Conservation (phyloP, 2,113 vertebrate genomes). For the Eulemur rufifrons region DNA sequence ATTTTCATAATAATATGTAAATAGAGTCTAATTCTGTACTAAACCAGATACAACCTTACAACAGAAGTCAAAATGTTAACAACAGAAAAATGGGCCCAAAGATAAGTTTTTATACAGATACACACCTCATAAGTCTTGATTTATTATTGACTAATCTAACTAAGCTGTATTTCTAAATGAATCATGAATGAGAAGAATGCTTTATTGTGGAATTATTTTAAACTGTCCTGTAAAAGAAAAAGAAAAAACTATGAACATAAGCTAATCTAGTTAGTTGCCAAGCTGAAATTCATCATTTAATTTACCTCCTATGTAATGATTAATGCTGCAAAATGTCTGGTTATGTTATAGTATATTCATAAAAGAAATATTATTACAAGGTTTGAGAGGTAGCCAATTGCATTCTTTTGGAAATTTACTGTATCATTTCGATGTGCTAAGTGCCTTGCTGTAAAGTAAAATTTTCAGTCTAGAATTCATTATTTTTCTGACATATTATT, state of each 20-base stretch:
- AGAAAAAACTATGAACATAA: slow-evolving; percentile 41
- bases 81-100: slow-evolving; percentile 21
- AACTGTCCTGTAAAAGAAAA: slow-evolving; percentile 43
- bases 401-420: slow-evolving; percentile 68
- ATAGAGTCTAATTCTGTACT: not conserved
- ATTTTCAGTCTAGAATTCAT: slow-evolving; percentile 61
- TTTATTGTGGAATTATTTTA: slow-evolving; percentile 34
- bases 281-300: slow-evolving; percentile 63
- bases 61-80: not conserved
- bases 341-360: slow-evolving; percentile 29
- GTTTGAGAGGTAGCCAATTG: not conserved
- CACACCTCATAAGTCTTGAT: not conserved
- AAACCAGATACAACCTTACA: not conserved
- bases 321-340: slow-evolving; percentile 57
- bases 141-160: slow-evolving; percentile 11
- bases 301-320: slow-evolving; percentile 63
- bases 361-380: not conserved
- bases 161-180: slow-evolving; percentile 52
- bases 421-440: slow-evolving; percentile 75
- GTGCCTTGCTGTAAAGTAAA: slow-evolving; percentile 67
- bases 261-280: slow-evolving; percentile 37
- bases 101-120: slow-evolving; percentile 55
- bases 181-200: slow-evolving; percentile 26
- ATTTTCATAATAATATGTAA: slow-evolving; percentile 8
- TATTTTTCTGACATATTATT: slow-evolving; percentile 69